Evolutionary conservation across 2,797 vertebrate species (phyloP), one percentile per base, ranked within the genome.

Genomic region (Malurus splendens): DNA sequence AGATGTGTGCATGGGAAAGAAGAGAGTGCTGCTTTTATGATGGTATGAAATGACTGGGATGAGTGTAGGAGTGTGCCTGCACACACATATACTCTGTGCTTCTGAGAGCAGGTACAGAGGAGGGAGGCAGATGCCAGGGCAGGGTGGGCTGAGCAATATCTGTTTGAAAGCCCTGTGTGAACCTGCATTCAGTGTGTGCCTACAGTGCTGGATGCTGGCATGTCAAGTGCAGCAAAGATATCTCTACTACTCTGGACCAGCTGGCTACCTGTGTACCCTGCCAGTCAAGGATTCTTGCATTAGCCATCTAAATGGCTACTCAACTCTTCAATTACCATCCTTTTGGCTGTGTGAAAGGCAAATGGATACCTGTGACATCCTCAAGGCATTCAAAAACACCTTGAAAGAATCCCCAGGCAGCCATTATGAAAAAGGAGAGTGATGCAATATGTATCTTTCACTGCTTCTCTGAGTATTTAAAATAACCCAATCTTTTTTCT

Each of bases 1-100:
- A 96, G 87, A 90, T 96, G 76, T 71, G 83, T 94, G 86, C 38
- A 87, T 50, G 59, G 73, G 66, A 85, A 94, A 86, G 92, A 87
- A 62, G 41, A 45, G 9, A 62, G 47, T 87, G 72, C 79, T 89
- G 65, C 80, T 94, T 95, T 96, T 93, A 93, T 91, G 70, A 71
- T 67, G 66, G 72, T 80, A 52, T 74, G 92, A 87, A 86, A 87
- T 72, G 82, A 27, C 86, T 71, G 56, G 65, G 78, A 87, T 82
- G 55, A 94, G 54, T 28, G 50, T n/a, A 0, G 74, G 18, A 1
- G 15, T 74, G 39, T 81, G 72, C 32, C 38, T 80, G 47, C 42
- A 2, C 27, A 6, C 39, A 62, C 6, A 4, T 36, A 36, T 4
- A 36, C 36, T 36, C 36, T 36, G 36, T 36, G 36, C 38, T 6